A percentile compares a stretch with the other conserved stretches of the same genome.
Conservation (phyloP, 2,113 vertebrate species). For the Triplophysa dalaica region DNA sequence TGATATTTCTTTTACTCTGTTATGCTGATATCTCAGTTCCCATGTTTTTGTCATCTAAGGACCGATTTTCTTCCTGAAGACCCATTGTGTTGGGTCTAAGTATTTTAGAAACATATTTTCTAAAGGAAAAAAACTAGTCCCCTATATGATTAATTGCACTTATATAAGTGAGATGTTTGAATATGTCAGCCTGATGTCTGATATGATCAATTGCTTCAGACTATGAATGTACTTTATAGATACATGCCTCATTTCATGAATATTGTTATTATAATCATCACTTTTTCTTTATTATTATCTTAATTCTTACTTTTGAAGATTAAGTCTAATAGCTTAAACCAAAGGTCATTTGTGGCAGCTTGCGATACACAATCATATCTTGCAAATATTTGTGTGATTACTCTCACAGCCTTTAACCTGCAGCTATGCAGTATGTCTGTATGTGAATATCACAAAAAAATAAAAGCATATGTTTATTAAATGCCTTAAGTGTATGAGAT, state of each 20-base stretch:
- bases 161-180: slow-evolving; percentile 1
- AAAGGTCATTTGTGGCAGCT: slow-evolving; percentile 73
- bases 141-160: slow-evolving; percentile 15
- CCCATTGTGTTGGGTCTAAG: neutral
- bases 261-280: neutral
- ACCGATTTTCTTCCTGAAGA: neutral
- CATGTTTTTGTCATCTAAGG: neutral
- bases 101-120: neutral
- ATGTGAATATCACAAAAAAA: slow-evolving; percentile 72
- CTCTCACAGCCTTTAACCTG: slow-evolving; percentile 4
- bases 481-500: neutral
- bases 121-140: neutral
- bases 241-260: slow-evolving; percentile 8
- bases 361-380: slow-evolving; percentile 70
- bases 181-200: neutral
- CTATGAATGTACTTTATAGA: slow-evolving; percentile 21
- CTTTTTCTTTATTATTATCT: slow-evolving; percentile 28
- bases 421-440: slow-evolving; percentile 62
- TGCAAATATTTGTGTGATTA: slow-evolving; percentile 15
- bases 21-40: neutral
- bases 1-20: neutral
- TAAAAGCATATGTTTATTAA: slow-evolving; percentile 57
- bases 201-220: slow-evolving; percentile 18
- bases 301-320: slow-evolving; percentile 29
- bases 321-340: slow-evolving; percentile 57